Base-by-base conservation (phyloP, 53 echinoderm and acorn worm species). In the Pentamera pediparva region DNA sequence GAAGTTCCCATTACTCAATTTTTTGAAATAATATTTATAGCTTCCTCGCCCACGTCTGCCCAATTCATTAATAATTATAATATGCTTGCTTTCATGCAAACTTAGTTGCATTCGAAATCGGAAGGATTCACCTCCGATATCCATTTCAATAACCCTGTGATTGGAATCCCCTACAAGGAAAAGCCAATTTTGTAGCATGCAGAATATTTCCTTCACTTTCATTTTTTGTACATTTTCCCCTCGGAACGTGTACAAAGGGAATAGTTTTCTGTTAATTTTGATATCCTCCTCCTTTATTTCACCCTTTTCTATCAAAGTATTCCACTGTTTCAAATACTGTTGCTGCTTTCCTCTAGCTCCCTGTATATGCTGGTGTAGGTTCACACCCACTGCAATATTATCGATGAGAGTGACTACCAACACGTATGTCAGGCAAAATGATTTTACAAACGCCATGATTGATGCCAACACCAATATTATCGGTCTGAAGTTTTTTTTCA, bases 121-220 rank as follows among this genome's bases (percentile, higher is more conserved):
- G 17, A 11, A 43, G 9, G 17, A 11, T 43, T 57, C 19, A 20
- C 58, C 26, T 57, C 19, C 26, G 26, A 25, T 57, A 20, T 20
- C 20, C 26, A 20, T 18, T 35, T 38, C 38, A 32, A 10, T 24
- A 25, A 65, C 0, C 0, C 65, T 65, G 65, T 65, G 65, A 13
- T 32, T 35, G 34, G 2, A 5, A 65, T 65, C 65, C 17, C 19
- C 25, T 0, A 35, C 35, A 37, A 65, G 15, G 24, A 35, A 24
- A 32, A 35, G 15, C 65, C 65, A 65, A 25, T 65, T 65, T 65
- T 65, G 65, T 35, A 65, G 65, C 65, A 65, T 65, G 65, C 24
- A 65, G 38, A 65, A 65, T 65, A 65, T 65, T 32, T 65, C 65
- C 38, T 65, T 65, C 38, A 65, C 65, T 65, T 65, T 65, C 65